These are phyloP conservation scores for Carabus problematicus DNA, from an alignment of 2,888 invertebrate species.

Conservation along the genomic window DNA sequence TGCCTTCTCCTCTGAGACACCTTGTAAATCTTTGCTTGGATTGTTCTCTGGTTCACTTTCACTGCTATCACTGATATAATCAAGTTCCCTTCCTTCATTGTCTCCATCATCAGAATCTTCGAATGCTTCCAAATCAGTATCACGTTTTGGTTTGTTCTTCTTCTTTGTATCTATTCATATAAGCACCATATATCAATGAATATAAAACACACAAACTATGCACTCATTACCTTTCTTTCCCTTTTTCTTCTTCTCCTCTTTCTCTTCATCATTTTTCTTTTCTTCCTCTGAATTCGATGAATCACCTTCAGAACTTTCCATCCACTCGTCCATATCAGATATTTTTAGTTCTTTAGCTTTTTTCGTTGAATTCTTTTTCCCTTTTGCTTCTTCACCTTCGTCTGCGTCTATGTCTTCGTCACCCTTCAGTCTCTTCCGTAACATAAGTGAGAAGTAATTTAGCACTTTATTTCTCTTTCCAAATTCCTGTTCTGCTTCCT, in stretches of 20 bases:
- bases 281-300: constrained; percentile 76
- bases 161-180: constrained; percentile 53
- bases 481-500: constrained; percentile 98
- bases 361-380: constrained; percentile 64
- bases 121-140: constrained; percentile 86
- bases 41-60: constrained; percentile 79
- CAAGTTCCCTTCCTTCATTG: constrained; percentile 92
- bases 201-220: constrained; percentile 9
- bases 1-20: constrained; percentile 79
- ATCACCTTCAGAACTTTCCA: constrained; percentile 79
- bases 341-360: constrained; percentile 76
- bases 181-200: constrained; percentile 19
- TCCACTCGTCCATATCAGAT: constrained; percentile 95
- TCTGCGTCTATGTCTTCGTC: constrained; percentile 67
- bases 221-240: constrained; percentile 56
- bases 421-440: constrained; percentile 83
- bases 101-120: constrained; percentile 98
- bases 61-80: constrained; percentile 87
- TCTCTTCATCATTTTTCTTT: constrained; percentile 70
- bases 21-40: constrained; percentile 65
- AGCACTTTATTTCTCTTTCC: constrained; percentile 93
- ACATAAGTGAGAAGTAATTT: constrained; percentile 96
- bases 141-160: constrained; percentile 78
- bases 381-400: constrained; percentile 72
- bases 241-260: constrained; percentile 69